Base-by-base conservation (phyloP, 2,888 invertebrate genomes). In the Agrochola lota region DNA sequence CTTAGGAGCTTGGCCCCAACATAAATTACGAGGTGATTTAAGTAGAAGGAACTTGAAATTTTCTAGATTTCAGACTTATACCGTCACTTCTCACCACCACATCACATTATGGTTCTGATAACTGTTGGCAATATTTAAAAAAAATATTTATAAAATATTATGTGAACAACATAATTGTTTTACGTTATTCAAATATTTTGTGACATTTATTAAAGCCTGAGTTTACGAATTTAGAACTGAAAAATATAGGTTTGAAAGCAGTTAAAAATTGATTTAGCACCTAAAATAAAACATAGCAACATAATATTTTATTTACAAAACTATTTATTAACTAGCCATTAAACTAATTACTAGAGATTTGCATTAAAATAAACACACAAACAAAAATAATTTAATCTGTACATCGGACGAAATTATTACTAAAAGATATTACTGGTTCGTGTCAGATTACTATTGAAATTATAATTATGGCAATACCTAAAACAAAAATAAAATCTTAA, bases 21-120 rank as follows among this genome's bases (percentile, higher is more conserved):
- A 96, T 97, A 97, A 97, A 97, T 96, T 95, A 96, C 94, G 97
- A 96, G 97, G 97, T 97, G 97, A 97, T 97, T 96, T 94, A 94
- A 96, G 96, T 95, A 96, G 96, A 96, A 96, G 96, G 95, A 96
- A 94, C 93, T 90, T 93, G 91, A 91, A 91, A 92, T 91, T 90
- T 91, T 90, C 88, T 91, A 93, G 93, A 94, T 92, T 91, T 93
- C 90, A 94, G 95, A 95, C 93, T 92, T 88, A 87, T 87, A 91
- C 88, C 91, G 94, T 95, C 95, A 95, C 95, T 95, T 94, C 93
- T 95, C 93, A 96, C 96, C 96, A 95, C 94, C 95, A 94, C 91
- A 87, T 87, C 84, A 80, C 67, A 74, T 78, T 90, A 92, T 94
- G 96, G 96, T 96, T 96, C 96, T 96, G 96, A 96, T 96, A 95